Percentiles rank a stretch among this genome's conserved stretches.
These are phyloP conservation scores for Eupleurogrammus muticus DNA, from an alignment of 2,797 vertebrate genomes.

Conservation along the genomic window DNA sequence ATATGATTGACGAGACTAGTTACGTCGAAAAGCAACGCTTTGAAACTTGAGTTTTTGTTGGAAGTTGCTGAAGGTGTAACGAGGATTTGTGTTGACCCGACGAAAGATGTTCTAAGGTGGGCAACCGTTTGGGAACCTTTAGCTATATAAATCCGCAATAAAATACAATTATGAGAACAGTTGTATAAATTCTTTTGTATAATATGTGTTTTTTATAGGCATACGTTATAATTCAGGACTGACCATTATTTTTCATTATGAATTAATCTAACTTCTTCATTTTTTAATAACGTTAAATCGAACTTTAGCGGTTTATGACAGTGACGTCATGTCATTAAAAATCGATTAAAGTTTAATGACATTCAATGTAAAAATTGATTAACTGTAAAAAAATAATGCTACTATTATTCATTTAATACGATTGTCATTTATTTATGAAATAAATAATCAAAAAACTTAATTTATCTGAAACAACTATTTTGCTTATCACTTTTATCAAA, in stretches of 20 bases:
- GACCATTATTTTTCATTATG: neutral
- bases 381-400: too few relatives aligned
- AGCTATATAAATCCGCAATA: neutral
- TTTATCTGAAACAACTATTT: too few relatives aligned
- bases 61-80: constrained; percentile 58
- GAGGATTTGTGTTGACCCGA: constrained; percentile 57
- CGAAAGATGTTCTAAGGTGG: constrained; percentile 42
- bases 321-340: too few relatives aligned
- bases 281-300: too few relatives aligned
- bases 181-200: rapidly evolving
- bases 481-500: neutral
- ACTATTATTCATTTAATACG: too few relatives aligned
- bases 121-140: neutral
- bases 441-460: too few relatives aligned
- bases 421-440: too few relatives aligned
- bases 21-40: rapidly evolving
- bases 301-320: too few relatives aligned
- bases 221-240: neutral
- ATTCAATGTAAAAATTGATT: too few relatives aligned
- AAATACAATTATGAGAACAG: neutral
- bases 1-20: rapidly evolving
- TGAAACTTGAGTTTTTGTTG: neutral
- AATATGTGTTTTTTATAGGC: neutral
- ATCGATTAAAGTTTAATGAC: too few relatives aligned
- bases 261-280: neutral